phyloP scores from a whole-genome alignment of 2,888 invertebrate species.

The Acleris sparsana region DNA sequence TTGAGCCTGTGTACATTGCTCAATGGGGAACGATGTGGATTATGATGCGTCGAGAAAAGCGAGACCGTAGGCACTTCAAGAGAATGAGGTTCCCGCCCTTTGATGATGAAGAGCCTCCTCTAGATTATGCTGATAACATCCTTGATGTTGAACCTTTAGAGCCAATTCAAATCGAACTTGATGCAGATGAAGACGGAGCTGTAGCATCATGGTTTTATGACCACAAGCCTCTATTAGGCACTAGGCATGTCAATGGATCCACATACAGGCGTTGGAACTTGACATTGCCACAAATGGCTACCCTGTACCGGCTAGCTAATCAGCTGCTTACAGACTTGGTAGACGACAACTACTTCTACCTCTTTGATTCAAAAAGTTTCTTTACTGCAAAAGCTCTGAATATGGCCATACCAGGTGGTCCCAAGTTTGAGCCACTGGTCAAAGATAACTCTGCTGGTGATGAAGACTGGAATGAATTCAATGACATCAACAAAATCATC shows the following conservation, averaged over 20 bases:
- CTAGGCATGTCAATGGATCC: slow-evolving; percentile 97
- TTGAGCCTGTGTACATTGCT: slow-evolving; percentile 99
- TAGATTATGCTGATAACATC: slow-evolving; percentile 99
- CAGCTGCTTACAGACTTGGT: slow-evolving; percentile 98
- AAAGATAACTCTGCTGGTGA: slow-evolving; percentile 99
- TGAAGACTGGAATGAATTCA: slow-evolving; percentile 99
- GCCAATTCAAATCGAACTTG: slow-evolving; percentile 99
- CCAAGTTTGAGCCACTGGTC: slow-evolving; percentile 99
- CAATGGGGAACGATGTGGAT: slow-evolving; percentile 99
- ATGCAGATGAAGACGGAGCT: slow-evolving; percentile 95
- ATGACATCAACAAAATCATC: slow-evolving; percentile 99
- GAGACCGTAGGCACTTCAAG: slow-evolving; percentile 99
- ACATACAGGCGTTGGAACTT: slow-evolving; percentile 99
- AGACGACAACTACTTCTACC: slow-evolving; percentile 99
- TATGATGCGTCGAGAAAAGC: slow-evolving; percentile 99
- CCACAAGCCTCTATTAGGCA: slow-evolving; percentile 96
- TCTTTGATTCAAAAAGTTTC: slow-evolving; percentile 99
- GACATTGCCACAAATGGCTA: slow-evolving; percentile 98
- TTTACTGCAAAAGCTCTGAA: slow-evolving; percentile 99
- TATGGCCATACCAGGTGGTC: slow-evolving; percentile 99
- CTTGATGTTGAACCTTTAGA: slow-evolving; percentile 99
- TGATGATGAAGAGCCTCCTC: slow-evolving; percentile 99
- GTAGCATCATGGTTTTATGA: slow-evolving; percentile 99
- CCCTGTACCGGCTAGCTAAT: slow-evolving; percentile 98
- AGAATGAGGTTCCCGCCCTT: slow-evolving; percentile 99